phyloP scores from a whole-genome alignment of 2,113 vertebrate genomes.

The Leptocoma aspasia region DNA sequence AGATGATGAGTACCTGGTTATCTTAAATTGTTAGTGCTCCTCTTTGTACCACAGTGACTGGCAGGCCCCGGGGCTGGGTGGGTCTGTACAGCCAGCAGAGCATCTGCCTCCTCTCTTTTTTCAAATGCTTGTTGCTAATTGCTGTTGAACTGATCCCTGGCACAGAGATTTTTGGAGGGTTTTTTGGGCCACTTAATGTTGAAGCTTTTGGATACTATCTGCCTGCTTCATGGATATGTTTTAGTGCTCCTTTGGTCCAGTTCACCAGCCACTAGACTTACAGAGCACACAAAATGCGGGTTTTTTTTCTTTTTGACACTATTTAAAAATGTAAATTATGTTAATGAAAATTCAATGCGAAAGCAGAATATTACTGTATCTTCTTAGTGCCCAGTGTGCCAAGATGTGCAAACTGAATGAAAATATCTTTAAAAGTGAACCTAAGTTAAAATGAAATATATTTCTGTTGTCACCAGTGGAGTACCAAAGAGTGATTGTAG shows the following conservation, averaged over 20 bases:
- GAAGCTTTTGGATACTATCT: neutral
- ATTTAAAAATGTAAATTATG: neutral
- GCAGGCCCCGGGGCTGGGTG: neutral
- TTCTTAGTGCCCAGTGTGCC: neutral
- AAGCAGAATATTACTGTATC: neutral
- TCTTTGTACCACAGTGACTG: neutral
- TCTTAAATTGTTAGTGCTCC: neutral
- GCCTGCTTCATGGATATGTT: neutral
- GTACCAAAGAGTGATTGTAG: neutral
- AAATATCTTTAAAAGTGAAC: neutral
- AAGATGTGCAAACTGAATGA: neutral
- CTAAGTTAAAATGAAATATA: neutral
- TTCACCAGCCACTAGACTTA: neutral
- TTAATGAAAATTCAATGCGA: neutral
- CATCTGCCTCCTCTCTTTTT: neutral
- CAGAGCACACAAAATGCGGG: neutral
- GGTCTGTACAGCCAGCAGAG: neutral
- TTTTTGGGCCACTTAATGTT: neutral
- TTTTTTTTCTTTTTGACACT: neutral
- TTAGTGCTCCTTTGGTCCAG: neutral
- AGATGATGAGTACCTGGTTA: neutral
- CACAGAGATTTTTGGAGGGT: neutral
- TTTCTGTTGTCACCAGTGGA: neutral
- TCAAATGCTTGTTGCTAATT: neutral
- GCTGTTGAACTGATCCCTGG: neutral